Conservation (phyloP, 1,140 invertebrate species). For the Drosophila mayri region DNA sequence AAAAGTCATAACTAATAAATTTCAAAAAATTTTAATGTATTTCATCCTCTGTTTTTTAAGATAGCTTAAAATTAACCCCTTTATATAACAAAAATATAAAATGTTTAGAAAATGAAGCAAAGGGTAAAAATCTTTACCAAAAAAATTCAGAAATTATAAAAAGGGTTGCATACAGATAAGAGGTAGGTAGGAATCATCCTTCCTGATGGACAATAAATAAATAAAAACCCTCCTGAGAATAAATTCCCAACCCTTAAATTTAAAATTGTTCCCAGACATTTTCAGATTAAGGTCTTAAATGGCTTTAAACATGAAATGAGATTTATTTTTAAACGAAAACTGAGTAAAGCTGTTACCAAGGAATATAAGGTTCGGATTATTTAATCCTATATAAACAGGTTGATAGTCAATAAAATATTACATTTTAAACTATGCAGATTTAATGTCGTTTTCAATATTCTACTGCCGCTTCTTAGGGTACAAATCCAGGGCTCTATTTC, state of each 20-base stretch:
- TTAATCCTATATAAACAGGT: not conserved
- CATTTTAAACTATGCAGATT: no score
- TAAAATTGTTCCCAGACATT: not conserved
- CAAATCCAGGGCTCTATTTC: not conserved
- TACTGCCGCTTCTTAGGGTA: no score
- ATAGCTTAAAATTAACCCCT: not conserved
- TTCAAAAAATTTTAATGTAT: no score
- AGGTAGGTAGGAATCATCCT: not conserved
- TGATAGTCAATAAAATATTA: not conserved
- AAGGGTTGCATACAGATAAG: not conserved
- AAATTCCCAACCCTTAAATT: not conserved
- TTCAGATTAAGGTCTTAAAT: not conserved
- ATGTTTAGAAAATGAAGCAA: not conserved
- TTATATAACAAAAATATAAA: not conserved
- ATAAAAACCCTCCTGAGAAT: not conserved
- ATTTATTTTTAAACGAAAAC: not conserved
- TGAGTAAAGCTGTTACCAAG: not conserved
- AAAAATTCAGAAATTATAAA: not conserved
- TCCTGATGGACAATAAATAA: not conserved
- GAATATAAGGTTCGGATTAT: not conserved
- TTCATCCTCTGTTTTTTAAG: not conserved
- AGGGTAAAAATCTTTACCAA: not conserved
- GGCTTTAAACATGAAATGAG: not conserved
- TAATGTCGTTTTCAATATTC: not conserved
- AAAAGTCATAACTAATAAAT: no score